phyloP scores from a whole-genome alignment of 2,888 invertebrate genomes.

The Emmelina monodactyla region DNA sequence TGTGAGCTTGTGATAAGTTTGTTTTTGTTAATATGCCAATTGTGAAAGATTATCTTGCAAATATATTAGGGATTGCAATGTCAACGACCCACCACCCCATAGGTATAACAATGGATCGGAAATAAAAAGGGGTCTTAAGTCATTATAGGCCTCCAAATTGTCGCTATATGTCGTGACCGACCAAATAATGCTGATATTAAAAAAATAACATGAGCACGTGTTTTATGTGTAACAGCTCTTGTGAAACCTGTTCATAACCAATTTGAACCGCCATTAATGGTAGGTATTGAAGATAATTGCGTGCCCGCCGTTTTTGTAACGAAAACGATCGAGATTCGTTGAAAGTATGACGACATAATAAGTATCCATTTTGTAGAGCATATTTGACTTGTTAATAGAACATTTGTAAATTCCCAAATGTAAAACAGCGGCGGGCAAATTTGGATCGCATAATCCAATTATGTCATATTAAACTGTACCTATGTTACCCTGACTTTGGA shows the following conservation, averaged over 20 bases:
- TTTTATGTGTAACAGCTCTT: conserved; percentile 20
- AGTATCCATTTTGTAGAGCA: too few species aligned
- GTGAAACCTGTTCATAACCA: conserved; percentile 17
- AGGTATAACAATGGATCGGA: conserved; percentile 44
- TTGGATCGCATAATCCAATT: conserved; percentile 11
- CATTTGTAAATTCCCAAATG: too few species aligned
- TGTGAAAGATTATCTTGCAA: conserved; percentile 52
- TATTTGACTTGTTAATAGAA: too few species aligned
- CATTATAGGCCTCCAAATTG: conserved; percentile 52
- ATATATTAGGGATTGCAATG: conserved; percentile 55
- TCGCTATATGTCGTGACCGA: conserved; percentile 43
- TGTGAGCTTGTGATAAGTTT: too few species aligned
- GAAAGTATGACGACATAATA: too few species aligned
- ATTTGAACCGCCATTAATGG: not conserved
- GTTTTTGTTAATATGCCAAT: too few species aligned
- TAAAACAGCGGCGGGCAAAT: too few species aligned
- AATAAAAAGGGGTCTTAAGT: conserved; percentile 49
- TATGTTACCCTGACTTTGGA: conserved; percentile 39
- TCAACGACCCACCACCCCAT: conserved; percentile 59
- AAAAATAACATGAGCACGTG: conserved; percentile 31
- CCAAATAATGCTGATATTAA: conserved; percentile 34
- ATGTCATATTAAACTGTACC: not conserved
- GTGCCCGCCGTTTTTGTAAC: too few species aligned
- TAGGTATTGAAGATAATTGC: too few species aligned
- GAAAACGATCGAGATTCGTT: too few species aligned